Conservation (phyloP, 2,113 vertebrate genomes). For the Sprattus sprattus region DNA sequence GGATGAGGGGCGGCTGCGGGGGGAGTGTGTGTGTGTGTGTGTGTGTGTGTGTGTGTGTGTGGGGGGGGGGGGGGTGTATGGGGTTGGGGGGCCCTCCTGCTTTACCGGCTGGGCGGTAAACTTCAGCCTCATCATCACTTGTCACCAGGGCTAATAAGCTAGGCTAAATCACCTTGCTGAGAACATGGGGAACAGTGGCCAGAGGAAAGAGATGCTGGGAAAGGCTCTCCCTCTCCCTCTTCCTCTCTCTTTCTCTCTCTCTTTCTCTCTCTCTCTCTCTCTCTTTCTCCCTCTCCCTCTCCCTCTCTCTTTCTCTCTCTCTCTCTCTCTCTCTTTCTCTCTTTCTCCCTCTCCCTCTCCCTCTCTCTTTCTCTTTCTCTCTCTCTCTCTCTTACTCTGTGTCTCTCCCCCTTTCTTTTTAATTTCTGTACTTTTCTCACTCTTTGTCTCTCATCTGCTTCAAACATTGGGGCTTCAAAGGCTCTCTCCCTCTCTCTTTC, state of each 20-base stretch:
- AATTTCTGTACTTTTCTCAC: not conserved
- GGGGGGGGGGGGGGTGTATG: conserved; percentile 6
- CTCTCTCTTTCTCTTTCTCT: too few relatives aligned
- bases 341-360: not conserved
- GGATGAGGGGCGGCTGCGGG: not conserved
- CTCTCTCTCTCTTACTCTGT: conserved; percentile 15
- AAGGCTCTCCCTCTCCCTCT: conserved; percentile 30
- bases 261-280: not conserved
- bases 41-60: conserved; percentile 29
- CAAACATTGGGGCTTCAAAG: conserved; percentile 49
- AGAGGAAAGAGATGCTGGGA: conserved; percentile 41
- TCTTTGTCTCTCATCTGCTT: conserved; percentile 31
- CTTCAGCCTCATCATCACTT: conserved; percentile 56
- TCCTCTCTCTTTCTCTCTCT: conserved; percentile 24
- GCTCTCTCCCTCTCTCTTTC: conserved; percentile 17
- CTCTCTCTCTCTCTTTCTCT: conserved; percentile 30
- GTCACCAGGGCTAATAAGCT: conserved; percentile 58
- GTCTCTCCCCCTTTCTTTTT: not conserved
- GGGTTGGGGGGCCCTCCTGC: conserved; percentile 2
- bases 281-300: too few relatives aligned
- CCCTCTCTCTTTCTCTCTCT: conserved; percentile 28
- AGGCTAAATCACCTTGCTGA: not conserved
- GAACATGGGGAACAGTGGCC: conserved; percentile 42
- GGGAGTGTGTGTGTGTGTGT: not conserved
- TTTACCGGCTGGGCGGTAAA: conserved; percentile 36